Conservation (phyloP, 2,888 invertebrate genomes). For the Pristionchus fissidentatus region DNA sequence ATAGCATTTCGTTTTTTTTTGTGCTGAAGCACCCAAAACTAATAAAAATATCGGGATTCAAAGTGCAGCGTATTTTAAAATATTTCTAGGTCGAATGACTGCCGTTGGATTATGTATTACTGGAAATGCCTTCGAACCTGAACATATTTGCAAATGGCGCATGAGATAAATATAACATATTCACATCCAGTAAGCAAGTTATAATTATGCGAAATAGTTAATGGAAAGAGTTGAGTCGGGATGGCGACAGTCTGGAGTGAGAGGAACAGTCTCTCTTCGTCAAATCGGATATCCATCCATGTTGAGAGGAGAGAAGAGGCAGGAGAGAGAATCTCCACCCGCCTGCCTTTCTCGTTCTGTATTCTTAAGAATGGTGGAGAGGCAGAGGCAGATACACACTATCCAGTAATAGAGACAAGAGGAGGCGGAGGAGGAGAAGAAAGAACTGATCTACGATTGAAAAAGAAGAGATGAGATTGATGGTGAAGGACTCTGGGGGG, state of each 20-base stretch:
- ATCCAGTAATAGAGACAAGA: constrained; percentile 19
- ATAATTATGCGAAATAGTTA: background rate
- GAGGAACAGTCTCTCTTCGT: too few relatives aligned
- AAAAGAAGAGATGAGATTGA: constrained; percentile 22
- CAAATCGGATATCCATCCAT: constrained; percentile 23
- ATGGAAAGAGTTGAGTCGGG: background rate
- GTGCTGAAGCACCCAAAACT: too few relatives aligned
- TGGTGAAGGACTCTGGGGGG: background rate
- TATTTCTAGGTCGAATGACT: too few relatives aligned
- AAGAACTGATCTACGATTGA: background rate
- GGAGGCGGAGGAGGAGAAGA: background rate
- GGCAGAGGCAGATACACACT: background rate
- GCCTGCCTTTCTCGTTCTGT: constrained; percentile 38
- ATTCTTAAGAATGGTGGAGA: constrained; percentile 28
- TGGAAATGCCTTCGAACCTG: too few relatives aligned
- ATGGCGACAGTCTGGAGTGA: constrained; percentile 1
- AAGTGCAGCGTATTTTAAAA: too few relatives aligned
- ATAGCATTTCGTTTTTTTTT: too few relatives aligned
- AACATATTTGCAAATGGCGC: too few relatives aligned
- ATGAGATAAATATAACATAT: too few relatives aligned
- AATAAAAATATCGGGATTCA: too few relatives aligned
- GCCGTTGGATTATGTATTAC: too few relatives aligned
- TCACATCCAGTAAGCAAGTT: too few relatives aligned
- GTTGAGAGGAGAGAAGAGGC: background rate
- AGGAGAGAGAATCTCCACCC: constrained; percentile 8